Base-by-base conservation (phyloP, 2,797 vertebrate species). In the Apogon talboti region DNA sequence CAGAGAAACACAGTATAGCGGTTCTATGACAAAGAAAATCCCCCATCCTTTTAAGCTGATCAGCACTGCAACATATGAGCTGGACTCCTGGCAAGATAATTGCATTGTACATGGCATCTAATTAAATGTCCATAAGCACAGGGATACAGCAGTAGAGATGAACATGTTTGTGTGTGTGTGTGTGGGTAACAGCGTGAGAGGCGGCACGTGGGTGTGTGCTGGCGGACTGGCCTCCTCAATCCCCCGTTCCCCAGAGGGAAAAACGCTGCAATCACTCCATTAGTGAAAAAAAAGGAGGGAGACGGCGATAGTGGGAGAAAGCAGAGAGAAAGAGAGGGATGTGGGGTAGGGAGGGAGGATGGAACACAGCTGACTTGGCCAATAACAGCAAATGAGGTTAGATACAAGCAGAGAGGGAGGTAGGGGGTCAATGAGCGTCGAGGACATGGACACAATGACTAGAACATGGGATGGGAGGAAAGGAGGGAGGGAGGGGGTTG, bases 351-450 rank as follows among this genome's bases (percentile, higher is more conserved):
- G 71, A 75, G 77, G 71, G 71, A 74, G 70, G 69, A 55, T 6
- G 35, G 78, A 81, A 73, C 86, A 84, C 87, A 92, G 90, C 91
- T 92, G 92, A 94, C 91, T 88, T 89, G 75, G 87, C 91, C 92
- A 93, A 92, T 92, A 92, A 91, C 90, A 88, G 89, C 91, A 92
- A 93, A 94, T 92, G 86, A 92, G 89, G 92, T 92, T 92, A 92
- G 91, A 86, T 86, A 82, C 68, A 64, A 89, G 84, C 85, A 81
- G 77, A 85, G 87, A 64, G 80, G 66, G 79, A 70, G 81, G 71
- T 54, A 28, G 60, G 52, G 60, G 67, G 76, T 83, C 85, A 89
- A 89, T 89, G 81, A 89, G 84, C 70, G 18, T 74, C 11, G 83
- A 85, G 79, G 84, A 83, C 88, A 90, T 81, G 83, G 86, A 91